Conservation (phyloP, 2,888 invertebrate species). For the Caenorhabditis angaria region DNA sequence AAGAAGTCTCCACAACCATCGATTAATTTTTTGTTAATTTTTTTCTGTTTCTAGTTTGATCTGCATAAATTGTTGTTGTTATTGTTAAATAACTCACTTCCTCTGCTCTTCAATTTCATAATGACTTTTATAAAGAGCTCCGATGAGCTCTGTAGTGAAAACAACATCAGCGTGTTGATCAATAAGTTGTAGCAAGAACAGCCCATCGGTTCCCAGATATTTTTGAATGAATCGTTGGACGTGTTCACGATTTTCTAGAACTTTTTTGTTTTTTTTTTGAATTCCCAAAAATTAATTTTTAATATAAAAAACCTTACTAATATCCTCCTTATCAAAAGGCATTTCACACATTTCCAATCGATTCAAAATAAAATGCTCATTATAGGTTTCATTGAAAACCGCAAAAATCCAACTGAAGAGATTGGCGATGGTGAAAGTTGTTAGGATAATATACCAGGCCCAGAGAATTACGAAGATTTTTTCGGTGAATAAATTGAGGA, state of each 20-base stretch:
- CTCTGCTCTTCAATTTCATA: conserved; percentile 64
- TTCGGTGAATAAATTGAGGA: conserved; percentile 70
- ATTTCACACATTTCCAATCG: conserved; percentile 70
- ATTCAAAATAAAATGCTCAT: conserved; percentile 67
- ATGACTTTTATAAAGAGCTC: conserved; percentile 60
- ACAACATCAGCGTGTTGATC: conserved; percentile 70
- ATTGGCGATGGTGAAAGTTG: conserved; percentile 61
- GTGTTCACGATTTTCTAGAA: conserved; percentile 56
- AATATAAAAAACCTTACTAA: conserved; percentile 37
- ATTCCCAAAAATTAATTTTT: too few species aligned
- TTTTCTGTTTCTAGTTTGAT: too few species aligned
- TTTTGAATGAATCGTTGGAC: conserved; percentile 60
- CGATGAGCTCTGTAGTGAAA: conserved; percentile 61
- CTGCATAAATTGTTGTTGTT: not conserved
- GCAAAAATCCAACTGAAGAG: conserved; percentile 63
- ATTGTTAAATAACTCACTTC: conserved; percentile 50
- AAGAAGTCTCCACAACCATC: too few species aligned
- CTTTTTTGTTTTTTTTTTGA: too few species aligned
- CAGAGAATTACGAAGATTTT: conserved; percentile 65
- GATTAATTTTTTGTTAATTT: not conserved
- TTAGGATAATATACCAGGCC: conserved; percentile 66
- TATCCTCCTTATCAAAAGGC: conserved; percentile 49
- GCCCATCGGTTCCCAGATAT: conserved; percentile 69
- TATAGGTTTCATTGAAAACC: conserved; percentile 60
- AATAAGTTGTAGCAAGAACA: conserved; percentile 67